Percentiles rank a stretch among this genome's conserved stretches.
These are phyloP conservation scores for Pseudococcus jackbeardsleyi DNA, from an alignment of 2,888 invertebrate genomes.

Conservation along the genomic window DNA sequence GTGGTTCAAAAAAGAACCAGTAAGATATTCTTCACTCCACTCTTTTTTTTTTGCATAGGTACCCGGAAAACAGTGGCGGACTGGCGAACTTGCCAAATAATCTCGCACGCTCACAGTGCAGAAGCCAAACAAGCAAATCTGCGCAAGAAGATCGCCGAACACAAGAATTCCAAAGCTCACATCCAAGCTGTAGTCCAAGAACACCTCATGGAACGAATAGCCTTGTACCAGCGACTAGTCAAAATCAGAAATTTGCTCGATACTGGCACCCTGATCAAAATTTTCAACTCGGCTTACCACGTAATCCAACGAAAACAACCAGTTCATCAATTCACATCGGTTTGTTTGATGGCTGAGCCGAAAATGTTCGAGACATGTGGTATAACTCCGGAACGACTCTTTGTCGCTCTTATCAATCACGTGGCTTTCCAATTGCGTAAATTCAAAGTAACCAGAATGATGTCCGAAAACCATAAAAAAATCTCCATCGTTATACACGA, in stretches of 20 bases:
- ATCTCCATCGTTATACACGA: not conserved
- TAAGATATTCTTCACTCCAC: no score
- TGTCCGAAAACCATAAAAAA: not conserved
- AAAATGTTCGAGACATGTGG: not conserved
- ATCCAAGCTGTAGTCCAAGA: not conserved
- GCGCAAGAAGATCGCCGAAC: not conserved
- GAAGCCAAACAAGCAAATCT: not conserved
- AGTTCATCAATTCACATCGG: not conserved
- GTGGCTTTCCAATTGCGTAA: not conserved
- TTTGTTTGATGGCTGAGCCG: not conserved
- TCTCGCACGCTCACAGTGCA: not conserved
- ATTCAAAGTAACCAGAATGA: not conserved
- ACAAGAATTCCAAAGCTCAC: not conserved
- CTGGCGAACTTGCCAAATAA: constrained; percentile 17
- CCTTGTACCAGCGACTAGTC: no score
- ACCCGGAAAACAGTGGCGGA: not conserved
- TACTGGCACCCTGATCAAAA: no score
- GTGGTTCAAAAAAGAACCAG: no score
- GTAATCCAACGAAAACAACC: not conserved
- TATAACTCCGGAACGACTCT: not conserved
- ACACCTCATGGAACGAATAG: not conserved
- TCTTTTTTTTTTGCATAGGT: not conserved
- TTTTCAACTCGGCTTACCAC: no score
- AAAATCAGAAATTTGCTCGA: no score
- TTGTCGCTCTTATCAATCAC: not conserved